Evolutionary conservation across 2,113 vertebrate genomes (phyloP).

Genomic region (Acanthochromis polyacanthus): DNA sequence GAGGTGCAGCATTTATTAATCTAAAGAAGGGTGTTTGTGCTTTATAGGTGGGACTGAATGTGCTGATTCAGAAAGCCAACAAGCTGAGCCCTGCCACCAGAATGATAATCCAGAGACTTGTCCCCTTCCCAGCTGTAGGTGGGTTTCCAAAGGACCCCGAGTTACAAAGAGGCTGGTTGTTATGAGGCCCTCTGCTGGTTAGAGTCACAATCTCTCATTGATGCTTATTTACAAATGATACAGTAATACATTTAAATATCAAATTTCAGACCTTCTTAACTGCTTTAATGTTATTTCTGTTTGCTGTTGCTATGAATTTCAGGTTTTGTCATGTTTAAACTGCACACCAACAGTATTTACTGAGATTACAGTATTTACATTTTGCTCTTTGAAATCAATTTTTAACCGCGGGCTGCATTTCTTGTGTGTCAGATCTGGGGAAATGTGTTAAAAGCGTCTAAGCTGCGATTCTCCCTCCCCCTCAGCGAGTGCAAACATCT

Average conservation of each 20-base stretch:
- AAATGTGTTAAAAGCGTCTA: background rate
- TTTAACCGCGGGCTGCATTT: background rate
- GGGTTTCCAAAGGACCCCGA: constrained; percentile 57
- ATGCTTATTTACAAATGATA: background rate
- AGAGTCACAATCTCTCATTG: background rate
- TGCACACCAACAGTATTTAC: background rate
- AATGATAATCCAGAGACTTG: constrained; percentile 95
- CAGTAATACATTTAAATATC: background rate
- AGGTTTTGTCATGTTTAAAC: too few relatives aligned
- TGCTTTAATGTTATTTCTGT: too few relatives aligned
- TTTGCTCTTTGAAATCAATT: background rate
- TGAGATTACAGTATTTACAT: background rate
- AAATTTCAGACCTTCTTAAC: background rate
- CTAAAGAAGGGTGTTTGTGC: background rate
- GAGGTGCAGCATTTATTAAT: background rate
- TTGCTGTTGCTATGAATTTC: too few relatives aligned
- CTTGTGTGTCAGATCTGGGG: background rate
- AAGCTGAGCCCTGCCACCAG: constrained; percentile 93
- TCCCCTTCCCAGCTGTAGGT: constrained; percentile 99
- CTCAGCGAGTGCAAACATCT: constrained; percentile 96
- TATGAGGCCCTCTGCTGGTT: constrained; percentile 31
- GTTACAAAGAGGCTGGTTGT: background rate
- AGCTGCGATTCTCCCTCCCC: constrained; percentile 6
- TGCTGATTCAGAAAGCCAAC: constrained; percentile 94
- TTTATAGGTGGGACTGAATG: constrained; percentile 94